These are phyloP conservation scores for Drepana falcataria DNA, from an alignment of 2,888 invertebrate species.

Conservation along the genomic window DNA sequence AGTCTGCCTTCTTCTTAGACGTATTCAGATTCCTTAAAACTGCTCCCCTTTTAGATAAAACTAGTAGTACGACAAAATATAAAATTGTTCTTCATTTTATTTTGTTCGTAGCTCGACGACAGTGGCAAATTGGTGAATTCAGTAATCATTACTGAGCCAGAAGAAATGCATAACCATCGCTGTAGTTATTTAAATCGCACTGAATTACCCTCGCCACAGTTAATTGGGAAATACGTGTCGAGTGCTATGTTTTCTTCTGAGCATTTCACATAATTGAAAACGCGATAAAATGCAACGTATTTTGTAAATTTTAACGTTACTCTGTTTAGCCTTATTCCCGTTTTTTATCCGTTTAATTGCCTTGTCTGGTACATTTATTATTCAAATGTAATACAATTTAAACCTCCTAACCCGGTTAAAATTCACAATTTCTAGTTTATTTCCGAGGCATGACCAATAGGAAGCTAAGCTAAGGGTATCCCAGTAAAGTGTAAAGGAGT, in stretches of 20 bases:
- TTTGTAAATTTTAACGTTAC: background rate
- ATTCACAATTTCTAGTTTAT: too few species aligned
- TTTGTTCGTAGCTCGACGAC: slow-evolving; percentile 20
- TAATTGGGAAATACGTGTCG: slow-evolving; percentile 34
- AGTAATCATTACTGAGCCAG: slow-evolving; percentile 25
- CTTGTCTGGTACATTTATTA: too few species aligned
- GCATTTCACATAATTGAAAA: slow-evolving; percentile 2
- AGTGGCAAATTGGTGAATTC: slow-evolving; percentile 26
- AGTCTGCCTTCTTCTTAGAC: too few species aligned
- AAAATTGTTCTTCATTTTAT: slow-evolving; percentile 3
- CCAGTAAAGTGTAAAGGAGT: too few species aligned
- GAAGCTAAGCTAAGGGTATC: too few species aligned
- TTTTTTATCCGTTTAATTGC: too few species aligned
- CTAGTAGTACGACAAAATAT: background rate
- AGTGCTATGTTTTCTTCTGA: slow-evolving; percentile 28
- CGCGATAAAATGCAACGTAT: background rate
- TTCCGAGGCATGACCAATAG: too few species aligned
- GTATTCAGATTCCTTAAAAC: too few species aligned
- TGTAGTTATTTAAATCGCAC: slow-evolving; percentile 45
- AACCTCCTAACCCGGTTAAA: too few species aligned
- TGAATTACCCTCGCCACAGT: slow-evolving; percentile 31
- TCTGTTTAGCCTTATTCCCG: too few species aligned
- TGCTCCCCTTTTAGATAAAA: background rate
- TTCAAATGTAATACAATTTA: too few species aligned
- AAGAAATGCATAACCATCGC: slow-evolving; percentile 42